Conservation (phyloP, 2,797 vertebrate species). For the Parauchenoglanis punctatus region DNA sequence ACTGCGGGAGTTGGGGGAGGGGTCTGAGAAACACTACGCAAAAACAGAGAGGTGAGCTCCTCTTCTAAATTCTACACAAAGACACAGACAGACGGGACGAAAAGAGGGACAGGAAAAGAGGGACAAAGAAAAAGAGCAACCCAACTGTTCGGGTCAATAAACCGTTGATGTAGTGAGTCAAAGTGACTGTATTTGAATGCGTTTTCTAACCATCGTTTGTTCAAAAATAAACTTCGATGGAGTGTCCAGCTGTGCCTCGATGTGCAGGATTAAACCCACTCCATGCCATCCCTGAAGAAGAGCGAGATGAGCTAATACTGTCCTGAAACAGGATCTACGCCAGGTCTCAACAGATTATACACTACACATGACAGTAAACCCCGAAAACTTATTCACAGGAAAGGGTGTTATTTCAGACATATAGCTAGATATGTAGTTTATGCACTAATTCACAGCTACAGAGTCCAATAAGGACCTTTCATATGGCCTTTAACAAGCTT, state of each 20-base stretch:
- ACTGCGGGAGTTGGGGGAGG: conserved; percentile 62
- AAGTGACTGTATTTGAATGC: neutral
- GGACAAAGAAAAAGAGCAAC: neutral
- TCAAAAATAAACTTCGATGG: neutral
- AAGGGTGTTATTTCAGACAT: neutral
- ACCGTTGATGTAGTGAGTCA: neutral
- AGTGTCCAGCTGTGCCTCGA: neutral
- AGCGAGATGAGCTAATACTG: neutral
- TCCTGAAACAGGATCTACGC: neutral
- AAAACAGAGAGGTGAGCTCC: conserved; percentile 88
- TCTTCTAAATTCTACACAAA: conserved; percentile 90
- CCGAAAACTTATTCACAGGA: neutral
- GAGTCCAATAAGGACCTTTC: neutral
- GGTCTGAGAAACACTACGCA: conserved; percentile 79
- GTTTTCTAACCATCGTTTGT: neutral
- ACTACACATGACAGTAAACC: neutral
- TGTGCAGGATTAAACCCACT: neutral
- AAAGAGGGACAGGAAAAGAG: neutral
- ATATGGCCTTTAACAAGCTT: neutral
- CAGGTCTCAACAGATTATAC: neutral
- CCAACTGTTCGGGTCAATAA: neutral
- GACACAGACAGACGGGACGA: conserved; percentile 69
- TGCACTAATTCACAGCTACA: neutral
- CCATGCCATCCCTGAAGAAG: neutral
- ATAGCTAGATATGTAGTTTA: neutral